Evolutionary conservation across 2,797 vertebrate species (phyloP).

Genomic region (Spea hammondii): DNA sequence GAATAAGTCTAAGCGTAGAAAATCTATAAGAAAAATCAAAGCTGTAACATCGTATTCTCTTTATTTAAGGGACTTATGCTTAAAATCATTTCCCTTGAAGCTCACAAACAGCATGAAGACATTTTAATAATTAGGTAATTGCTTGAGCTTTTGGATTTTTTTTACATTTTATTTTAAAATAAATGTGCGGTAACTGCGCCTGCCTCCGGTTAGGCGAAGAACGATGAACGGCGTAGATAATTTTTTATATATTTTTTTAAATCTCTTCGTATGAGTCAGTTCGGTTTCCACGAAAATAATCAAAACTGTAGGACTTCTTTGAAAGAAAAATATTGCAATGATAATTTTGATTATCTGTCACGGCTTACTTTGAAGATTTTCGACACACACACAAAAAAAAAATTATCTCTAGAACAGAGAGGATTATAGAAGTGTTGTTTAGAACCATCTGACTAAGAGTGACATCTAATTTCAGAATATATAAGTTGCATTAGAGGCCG

Average conservation of each 20-base stretch:
- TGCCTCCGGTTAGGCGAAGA: slow-evolving; percentile 26
- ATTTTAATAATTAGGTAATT: slow-evolving; percentile 40
- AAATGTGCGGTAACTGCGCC: neutral
- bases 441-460: slow-evolving; percentile 73
- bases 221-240: slow-evolving; percentile 30
- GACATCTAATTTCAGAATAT: slow-evolving; percentile 74
- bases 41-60: neutral
- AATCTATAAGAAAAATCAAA: neutral
- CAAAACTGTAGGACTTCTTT: slow-evolving; percentile 67
- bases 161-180: neutral
- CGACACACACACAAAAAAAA: slow-evolving; percentile 68
- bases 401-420: slow-evolving; percentile 78
- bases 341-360: slow-evolving; percentile 81
- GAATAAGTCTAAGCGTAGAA: too few species aligned
- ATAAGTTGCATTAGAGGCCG: slow-evolving; percentile 70
- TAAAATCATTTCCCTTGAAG: slow-evolving; percentile 3
- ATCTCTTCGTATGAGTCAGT: slow-evolving; percentile 51
- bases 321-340: slow-evolving; percentile 68
- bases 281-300: slow-evolving; percentile 58
- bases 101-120: neutral
- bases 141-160: neutral
- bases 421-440: slow-evolving; percentile 78
- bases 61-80: neutral
- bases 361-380: slow-evolving; percentile 77
- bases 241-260: neutral